phyloP scores from a whole-genome alignment of 2,888 invertebrate genomes.

The Glaucopsyche alexis region DNA sequence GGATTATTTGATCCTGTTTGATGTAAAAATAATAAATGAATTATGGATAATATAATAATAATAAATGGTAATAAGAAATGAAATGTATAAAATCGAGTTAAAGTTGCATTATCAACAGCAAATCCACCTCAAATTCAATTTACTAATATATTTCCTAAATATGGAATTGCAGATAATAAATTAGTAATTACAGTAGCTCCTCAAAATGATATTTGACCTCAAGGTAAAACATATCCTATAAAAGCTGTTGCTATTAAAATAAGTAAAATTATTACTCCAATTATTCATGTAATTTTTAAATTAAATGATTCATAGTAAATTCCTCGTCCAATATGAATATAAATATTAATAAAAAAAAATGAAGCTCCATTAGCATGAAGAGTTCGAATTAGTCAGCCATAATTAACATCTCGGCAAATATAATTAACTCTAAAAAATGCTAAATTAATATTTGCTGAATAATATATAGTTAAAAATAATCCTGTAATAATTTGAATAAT shows the following conservation, averaged over 20 bases:
- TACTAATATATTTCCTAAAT: constrained; percentile 81
- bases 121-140: constrained; percentile 89
- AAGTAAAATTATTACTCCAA: constrained; percentile 84
- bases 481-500: constrained; percentile 84
- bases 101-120: constrained; percentile 85
- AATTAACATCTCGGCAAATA: constrained; percentile 85
- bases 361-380: constrained; percentile 86
- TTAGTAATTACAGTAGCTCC: constrained; percentile 90
- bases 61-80: constrained; percentile 87
- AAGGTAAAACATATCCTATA: constrained; percentile 88
- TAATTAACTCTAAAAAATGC: constrained; percentile 84
- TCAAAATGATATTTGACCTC: constrained; percentile 91
- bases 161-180: constrained; percentile 85
- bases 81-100: constrained; percentile 88
- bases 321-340: constrained; percentile 84
- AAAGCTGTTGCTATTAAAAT: constrained; percentile 86
- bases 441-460: constrained; percentile 80
- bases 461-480: constrained; percentile 85
- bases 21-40: constrained; percentile 84
- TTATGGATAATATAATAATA: constrained; percentile 79
- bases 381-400: constrained; percentile 83
- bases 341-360: constrained; percentile 86
- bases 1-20: constrained; percentile 82
- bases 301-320: constrained; percentile 74
- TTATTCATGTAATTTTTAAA: constrained; percentile 80